Conservation (phyloP, 2,888 invertebrate species). For the Idaea dimidiata region DNA sequence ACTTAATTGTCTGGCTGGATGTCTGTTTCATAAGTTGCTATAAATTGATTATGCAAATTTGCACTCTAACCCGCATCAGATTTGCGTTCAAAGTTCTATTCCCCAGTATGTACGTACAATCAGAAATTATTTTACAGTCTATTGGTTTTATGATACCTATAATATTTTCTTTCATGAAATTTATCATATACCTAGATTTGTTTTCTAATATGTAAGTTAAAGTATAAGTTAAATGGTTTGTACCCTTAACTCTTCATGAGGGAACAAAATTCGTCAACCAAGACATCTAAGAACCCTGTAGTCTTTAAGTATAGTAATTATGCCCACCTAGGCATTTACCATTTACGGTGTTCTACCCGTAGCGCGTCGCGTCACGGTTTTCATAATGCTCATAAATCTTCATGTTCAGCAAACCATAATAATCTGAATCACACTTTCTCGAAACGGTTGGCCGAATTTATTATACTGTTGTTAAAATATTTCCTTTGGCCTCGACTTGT, state of each 20-base stretch:
- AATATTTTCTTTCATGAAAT: no score
- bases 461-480: constrained; percentile 1
- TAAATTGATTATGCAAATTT: neutral
- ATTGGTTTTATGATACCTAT: no score
- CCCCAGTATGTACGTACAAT: no score
- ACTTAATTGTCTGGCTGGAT: neutral
- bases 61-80: neutral
- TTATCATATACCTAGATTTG: no score
- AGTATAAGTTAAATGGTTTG: neutral
- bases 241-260: neutral
- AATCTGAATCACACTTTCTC: neutral
- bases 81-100: neutral
- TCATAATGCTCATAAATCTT: neutral
- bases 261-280: neutral
- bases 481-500: constrained; percentile 18
- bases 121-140: no score
- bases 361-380: neutral
- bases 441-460: neutral
- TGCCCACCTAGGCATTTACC: neutral
- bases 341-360: neutral
- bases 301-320: neutral
- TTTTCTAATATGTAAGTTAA: neutral
- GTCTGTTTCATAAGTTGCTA: neutral
- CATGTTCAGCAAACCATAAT: neutral
- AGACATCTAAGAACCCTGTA: neutral